Conservation (phyloP, 1,140 invertebrate genomes). For the Melipona quadrifasciata region DNA sequence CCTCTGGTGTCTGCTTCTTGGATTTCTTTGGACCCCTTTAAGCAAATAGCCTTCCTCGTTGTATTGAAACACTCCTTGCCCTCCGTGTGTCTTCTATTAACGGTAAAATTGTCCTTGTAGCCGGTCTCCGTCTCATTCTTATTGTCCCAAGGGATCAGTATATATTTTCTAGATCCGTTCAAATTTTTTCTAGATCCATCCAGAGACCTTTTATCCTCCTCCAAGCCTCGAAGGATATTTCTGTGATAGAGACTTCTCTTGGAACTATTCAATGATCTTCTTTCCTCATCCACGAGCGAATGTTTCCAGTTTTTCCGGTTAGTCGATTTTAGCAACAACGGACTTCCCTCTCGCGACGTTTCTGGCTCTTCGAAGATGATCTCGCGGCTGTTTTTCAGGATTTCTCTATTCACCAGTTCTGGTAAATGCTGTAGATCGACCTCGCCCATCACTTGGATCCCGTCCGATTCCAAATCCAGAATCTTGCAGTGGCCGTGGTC, state of each 20-base stretch:
- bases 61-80: slow-evolving; percentile 62
- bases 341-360: not conserved
- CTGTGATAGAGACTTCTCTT: slow-evolving; percentile 55
- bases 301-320: slow-evolving; percentile 17
- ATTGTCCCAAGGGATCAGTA: slow-evolving; percentile 60
- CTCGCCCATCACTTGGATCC: slow-evolving; percentile 69
- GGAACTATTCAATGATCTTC: slow-evolving; percentile 53
- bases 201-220: slow-evolving; percentile 59
- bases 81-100: slow-evolving; percentile 57
- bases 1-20: slow-evolving; percentile 35
- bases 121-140: slow-evolving; percentile 36
- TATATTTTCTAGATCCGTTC: slow-evolving; percentile 59
- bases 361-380: slow-evolving; percentile 66
- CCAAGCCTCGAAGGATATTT: slow-evolving; percentile 44
- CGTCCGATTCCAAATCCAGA: slow-evolving; percentile 63
- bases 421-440: slow-evolving; percentile 67
- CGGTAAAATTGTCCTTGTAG: slow-evolving; percentile 49
- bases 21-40: slow-evolving; percentile 47
- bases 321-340: not conserved
- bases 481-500: slow-evolving; percentile 56
- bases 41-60: slow-evolving; percentile 27
- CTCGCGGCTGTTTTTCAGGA: slow-evolving; percentile 70
- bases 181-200: slow-evolving; percentile 60
- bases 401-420: slow-evolving; percentile 70
- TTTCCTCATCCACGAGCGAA: slow-evolving; percentile 61